Percentiles rank a stretch among this genome's conserved stretches.
These are phyloP conservation scores for Portunus trituberculatus DNA, from an alignment of 1,140 invertebrate species.

Conservation along the genomic window DNA sequence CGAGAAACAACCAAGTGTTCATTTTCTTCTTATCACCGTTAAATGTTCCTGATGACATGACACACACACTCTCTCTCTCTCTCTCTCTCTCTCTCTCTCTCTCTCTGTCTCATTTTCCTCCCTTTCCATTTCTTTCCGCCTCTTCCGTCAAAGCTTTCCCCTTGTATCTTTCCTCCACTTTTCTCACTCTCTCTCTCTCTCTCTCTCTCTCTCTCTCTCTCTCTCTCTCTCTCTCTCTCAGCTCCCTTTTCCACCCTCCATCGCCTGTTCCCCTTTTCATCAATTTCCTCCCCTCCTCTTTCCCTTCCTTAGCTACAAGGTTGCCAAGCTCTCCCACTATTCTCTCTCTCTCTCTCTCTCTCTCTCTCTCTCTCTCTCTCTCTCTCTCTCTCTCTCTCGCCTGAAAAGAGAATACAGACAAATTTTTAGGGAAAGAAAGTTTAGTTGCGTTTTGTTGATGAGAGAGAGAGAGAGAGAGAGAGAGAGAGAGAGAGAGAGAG, in stretches of 20 bases:
- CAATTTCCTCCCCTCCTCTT: neutral
- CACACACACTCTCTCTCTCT: neutral
- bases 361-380: slow-evolving; percentile 45
- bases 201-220: too few relatives aligned
- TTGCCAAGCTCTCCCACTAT: neutral
- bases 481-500: too few relatives aligned
- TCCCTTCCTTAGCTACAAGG: neutral
- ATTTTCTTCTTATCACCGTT: neutral
- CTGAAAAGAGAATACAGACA: neutral
- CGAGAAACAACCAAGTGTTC: neutral
- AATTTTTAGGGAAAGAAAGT: too few relatives aligned
- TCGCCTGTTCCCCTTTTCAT: slow-evolving; percentile 1
- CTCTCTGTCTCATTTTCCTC: neutral
- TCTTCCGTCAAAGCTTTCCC: neutral
- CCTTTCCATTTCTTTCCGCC: neutral
- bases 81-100: neutral
- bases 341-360: slow-evolving; percentile 24
- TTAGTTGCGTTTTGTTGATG: too few relatives aligned
- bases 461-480: too few relatives aligned
- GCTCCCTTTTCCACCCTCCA: too few relatives aligned
- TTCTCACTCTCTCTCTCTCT: too few relatives aligned
- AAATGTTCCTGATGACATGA: neutral
- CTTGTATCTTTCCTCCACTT: too few relatives aligned
- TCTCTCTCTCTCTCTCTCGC: slow-evolving; percentile 43
- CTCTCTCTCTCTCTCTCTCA: too few relatives aligned